A percentile compares a stretch with the other conserved stretches of the same genome.
Conservation (phyloP, 2,888 invertebrate genomes). For the Drosophila yooni region DNA sequence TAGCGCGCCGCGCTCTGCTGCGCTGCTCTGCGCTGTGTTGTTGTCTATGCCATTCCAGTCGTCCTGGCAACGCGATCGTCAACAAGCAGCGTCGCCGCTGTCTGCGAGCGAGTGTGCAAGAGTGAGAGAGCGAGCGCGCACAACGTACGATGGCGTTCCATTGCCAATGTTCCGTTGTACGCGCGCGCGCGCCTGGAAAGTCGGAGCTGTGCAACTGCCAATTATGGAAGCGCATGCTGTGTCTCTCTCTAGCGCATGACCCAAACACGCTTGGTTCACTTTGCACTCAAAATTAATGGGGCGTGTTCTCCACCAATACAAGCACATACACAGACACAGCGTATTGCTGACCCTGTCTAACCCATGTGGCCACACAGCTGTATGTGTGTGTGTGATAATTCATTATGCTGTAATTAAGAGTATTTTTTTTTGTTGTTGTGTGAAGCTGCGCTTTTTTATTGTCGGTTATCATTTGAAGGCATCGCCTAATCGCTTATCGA, state of each 20-base stretch:
- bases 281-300: conserved; percentile 59
- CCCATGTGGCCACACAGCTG: conserved; percentile 1
- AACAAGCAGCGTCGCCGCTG: conserved; percentile 24
- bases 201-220: conserved; percentile 42
- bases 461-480: conserved; percentile 74
- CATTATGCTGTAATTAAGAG: conserved; percentile 74
- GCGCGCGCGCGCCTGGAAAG: conserved; percentile 57
- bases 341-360: conserved; percentile 56
- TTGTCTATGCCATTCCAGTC: conserved; percentile 74
- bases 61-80: conserved; percentile 76
- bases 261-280: conserved; percentile 16
- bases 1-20: conserved; percentile 18
- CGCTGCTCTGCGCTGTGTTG: conserved; percentile 28
- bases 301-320: conserved; percentile 56
- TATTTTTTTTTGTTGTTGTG: conserved; percentile 22
- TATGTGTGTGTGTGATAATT: conserved; percentile 36
- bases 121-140: conserved; percentile 4
- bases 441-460: conserved; percentile 69
- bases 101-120: conserved; percentile 27
- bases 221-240: conserved; percentile 58
- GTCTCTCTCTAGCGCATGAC: conserved; percentile 47
- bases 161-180: conserved; percentile 44
- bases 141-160: conserved; percentile 33
- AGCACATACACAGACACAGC: conserved; percentile 13
- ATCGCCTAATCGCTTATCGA: conserved; percentile 62